A percentile compares a stretch with the other conserved stretches of the same genome.
These are phyloP conservation scores for Zoroaster sp. DNA, from an alignment of 53 echinoderm and acorn worm genomes.

Conservation along the genomic window DNA sequence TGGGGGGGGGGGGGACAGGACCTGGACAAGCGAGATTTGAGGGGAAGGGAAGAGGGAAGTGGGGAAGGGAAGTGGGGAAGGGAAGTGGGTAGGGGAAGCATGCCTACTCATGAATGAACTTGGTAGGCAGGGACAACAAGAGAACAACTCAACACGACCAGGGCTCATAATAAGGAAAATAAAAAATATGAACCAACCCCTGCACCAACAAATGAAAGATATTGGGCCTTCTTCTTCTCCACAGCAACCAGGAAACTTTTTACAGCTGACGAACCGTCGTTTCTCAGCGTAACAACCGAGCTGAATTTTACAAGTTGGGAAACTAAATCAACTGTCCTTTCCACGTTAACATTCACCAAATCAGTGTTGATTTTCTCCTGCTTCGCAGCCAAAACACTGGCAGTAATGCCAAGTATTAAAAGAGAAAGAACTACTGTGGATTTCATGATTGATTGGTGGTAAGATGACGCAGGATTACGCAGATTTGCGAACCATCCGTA, in stretches of 20 bases:
- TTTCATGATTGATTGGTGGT: conserved; percentile 20
- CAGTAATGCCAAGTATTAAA: conserved; percentile 27
- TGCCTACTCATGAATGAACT: too few species aligned
- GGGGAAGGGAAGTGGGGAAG: too few species aligned
- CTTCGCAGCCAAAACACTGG: conserved; percentile 54
- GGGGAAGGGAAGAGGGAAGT: too few species aligned
- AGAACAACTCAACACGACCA: too few species aligned
- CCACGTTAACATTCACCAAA: conserved; percentile 87
- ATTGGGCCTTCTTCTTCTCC: conserved; percentile 65
- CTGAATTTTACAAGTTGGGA: conserved; percentile 92
- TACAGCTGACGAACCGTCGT: conserved; percentile 66
- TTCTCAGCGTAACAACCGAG: conserved; percentile 71
- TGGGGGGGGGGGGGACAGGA: too few species aligned
- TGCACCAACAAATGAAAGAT: conserved; percentile 76
- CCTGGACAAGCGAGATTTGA: too few species aligned
- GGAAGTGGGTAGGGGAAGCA: too few species aligned
- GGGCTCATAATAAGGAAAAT: too few species aligned
- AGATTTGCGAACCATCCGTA: not conserved
- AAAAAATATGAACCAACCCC: conserved; percentile 61
- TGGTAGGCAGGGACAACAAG: too few species aligned
- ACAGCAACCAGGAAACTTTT: conserved; percentile 76
- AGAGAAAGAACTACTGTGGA: not conserved
- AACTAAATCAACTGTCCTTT: conserved; percentile 84
- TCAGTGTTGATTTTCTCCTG: conserved; percentile 71
- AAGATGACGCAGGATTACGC: conserved; percentile 8